These are phyloP conservation scores for Diaperis boleti DNA, from an alignment of 2,888 invertebrate species.

Conservation along the genomic window DNA sequence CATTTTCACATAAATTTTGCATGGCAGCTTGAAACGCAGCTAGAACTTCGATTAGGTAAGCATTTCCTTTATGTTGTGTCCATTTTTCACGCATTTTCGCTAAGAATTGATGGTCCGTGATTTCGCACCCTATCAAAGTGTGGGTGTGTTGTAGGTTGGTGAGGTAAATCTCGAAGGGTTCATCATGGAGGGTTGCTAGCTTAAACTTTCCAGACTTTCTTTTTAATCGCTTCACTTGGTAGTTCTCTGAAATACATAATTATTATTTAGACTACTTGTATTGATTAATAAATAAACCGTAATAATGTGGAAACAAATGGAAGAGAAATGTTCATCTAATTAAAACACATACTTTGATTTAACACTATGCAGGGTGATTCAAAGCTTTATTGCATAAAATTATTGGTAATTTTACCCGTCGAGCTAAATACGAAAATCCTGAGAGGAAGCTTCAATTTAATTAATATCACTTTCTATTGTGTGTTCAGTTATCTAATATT, in stretches of 20 bases:
- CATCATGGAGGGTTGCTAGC: slow-evolving; percentile 43
- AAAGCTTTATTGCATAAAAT: too few relatives aligned
- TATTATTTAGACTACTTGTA: slow-evolving; percentile 5
- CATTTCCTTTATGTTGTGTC: slow-evolving; percentile 57
- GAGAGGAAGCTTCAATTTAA: too few relatives aligned
- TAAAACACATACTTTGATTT: too few relatives aligned
- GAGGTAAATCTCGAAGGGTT: slow-evolving; percentile 55
- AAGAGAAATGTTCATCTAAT: too few relatives aligned
- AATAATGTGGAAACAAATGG: too few relatives aligned
- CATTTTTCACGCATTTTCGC: slow-evolving; percentile 59
- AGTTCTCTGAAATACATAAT: slow-evolving; percentile 55
- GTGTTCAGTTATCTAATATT: too few relatives aligned
- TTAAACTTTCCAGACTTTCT: slow-evolving; percentile 59
- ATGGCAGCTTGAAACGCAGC: slow-evolving; percentile 67
- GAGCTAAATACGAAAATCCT: too few relatives aligned
- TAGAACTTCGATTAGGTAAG: slow-evolving; percentile 64
- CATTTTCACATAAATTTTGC: slow-evolving; percentile 71
- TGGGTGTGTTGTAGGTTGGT: slow-evolving; percentile 57
- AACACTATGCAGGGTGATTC: too few relatives aligned
- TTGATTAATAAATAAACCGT: too few relatives aligned
- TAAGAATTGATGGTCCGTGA: slow-evolving; percentile 48
- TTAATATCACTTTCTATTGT: too few relatives aligned
- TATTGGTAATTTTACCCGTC: too few relatives aligned
- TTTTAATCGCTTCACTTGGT: slow-evolving; percentile 57
- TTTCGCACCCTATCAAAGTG: slow-evolving; percentile 44